Evolutionary conservation across 2,797 vertebrate genomes (phyloP).

Genomic region (Chelon labrosus): DNA sequence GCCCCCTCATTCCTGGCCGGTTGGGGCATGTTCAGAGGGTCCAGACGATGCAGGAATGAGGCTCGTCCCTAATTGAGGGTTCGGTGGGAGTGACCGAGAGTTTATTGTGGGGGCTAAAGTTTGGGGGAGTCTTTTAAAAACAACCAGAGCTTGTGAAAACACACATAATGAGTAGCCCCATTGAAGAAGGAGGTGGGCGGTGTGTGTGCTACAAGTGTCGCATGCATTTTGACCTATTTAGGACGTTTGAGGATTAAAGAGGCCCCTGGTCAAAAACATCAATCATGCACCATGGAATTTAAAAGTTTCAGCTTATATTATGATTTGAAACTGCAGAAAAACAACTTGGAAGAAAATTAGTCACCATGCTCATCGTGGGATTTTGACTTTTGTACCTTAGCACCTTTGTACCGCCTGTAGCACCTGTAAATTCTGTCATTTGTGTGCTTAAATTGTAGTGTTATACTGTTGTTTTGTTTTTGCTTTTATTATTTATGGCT

Average conservation of each 20-base stretch:
- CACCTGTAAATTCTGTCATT: too few relatives aligned
- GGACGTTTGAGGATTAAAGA: background rate
- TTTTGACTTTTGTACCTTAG: too few relatives aligned
- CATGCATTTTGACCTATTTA: background rate
- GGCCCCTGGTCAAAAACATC: too few relatives aligned
- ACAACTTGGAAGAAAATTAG: too few relatives aligned
- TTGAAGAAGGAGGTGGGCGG: background rate
- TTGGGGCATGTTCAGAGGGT: slow-evolving; percentile 26
- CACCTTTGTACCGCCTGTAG: too few relatives aligned
- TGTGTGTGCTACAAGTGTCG: background rate
- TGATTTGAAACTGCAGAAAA: background rate
- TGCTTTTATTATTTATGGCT: too few relatives aligned
- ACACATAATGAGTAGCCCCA: background rate
- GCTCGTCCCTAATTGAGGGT: slow-evolving; percentile 34
- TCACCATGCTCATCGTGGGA: too few relatives aligned
- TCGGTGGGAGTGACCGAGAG: slow-evolving; percentile 22
- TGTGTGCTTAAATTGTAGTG: too few relatives aligned
- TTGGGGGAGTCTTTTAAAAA: background rate
- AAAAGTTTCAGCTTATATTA: background rate
- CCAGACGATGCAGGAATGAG: background rate
- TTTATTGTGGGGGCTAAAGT: slow-evolving; percentile 1
- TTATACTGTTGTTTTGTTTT: too few relatives aligned
- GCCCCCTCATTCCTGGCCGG: slow-evolving; percentile 21
- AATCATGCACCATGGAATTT: background rate
- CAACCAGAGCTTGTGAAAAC: background rate